A percentile compares a stretch with the other conserved stretches of the same genome.
Conservation (phyloP, 2,888 invertebrate species). For the Meandrusa payeni region DNA sequence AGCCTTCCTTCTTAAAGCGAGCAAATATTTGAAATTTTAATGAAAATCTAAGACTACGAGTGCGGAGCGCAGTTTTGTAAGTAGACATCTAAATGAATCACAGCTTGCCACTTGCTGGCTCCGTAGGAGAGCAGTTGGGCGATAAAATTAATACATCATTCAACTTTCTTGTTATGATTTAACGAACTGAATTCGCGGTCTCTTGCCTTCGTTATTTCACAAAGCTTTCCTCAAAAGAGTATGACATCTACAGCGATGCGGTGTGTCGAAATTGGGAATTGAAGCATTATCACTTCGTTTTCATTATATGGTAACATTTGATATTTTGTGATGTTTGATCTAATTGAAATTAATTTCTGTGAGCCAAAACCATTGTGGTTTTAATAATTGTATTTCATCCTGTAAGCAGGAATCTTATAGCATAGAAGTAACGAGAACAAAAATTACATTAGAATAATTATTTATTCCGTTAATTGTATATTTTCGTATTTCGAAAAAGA, state of each 20-base stretch:
- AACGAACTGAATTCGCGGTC: constrained; percentile 62
- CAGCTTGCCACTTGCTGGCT: constrained; percentile 40
- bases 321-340: neutral
- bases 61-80: constrained; percentile 48
- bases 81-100: constrained; percentile 55
- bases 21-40: constrained; percentile 58
- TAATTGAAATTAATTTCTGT: neutral
- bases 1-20: no score
- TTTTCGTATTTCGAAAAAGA: no score
- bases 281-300: neutral
- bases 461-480: no score
- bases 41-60: constrained; percentile 61
- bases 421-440: no score
- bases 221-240: constrained; percentile 45
- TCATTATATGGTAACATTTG: neutral
- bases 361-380: no score
- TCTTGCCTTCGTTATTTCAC: constrained; percentile 55
- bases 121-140: constrained; percentile 34
- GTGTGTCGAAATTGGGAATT: neutral
- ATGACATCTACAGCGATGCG: constrained; percentile 2
- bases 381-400: no score
- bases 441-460: no score
- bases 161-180: constrained; percentile 67
- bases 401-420: no score
- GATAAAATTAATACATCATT: constrained; percentile 71